phyloP scores from a whole-genome alignment of 2,888 invertebrate species.

The Lithophane semibrunnea region DNA sequence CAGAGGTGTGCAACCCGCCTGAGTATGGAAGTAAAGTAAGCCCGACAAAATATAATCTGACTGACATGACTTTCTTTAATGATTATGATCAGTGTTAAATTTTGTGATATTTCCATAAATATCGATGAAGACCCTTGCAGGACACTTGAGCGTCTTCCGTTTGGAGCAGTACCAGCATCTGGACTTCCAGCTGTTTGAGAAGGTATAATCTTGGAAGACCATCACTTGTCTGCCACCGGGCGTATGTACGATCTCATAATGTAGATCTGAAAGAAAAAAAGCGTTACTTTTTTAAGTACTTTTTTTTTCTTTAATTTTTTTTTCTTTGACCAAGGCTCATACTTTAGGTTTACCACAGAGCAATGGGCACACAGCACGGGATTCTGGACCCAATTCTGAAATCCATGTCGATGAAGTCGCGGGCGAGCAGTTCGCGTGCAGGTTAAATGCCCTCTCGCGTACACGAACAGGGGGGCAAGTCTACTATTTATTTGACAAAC shows the following conservation, averaged over 20 bases:
- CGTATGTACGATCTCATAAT: slow-evolving; percentile 53
- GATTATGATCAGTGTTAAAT: slow-evolving; percentile 69
- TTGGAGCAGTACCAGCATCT: slow-evolving; percentile 76
- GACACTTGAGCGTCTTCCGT: slow-evolving; percentile 67
- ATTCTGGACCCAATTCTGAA: too few relatives aligned
- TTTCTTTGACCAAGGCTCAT: too few relatives aligned
- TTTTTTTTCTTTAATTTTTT: too few relatives aligned
- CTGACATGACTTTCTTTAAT: slow-evolving; percentile 34
- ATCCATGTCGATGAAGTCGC: too few relatives aligned
- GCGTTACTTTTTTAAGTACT: not conserved
- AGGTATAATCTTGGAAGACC: slow-evolving; percentile 70
- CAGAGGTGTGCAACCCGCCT: too few relatives aligned
- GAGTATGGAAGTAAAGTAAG: not conserved
- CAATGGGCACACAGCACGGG: too few relatives aligned
- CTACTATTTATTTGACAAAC: too few relatives aligned
- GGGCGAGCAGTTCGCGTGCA: too few relatives aligned
- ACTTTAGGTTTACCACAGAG: not conserved
- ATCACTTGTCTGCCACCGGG: slow-evolving; percentile 58
- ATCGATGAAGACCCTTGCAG: slow-evolving; percentile 69
- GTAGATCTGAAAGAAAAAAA: slow-evolving; percentile 28
- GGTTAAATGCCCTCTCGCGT: too few relatives aligned
- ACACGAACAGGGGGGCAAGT: too few relatives aligned
- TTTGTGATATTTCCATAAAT: slow-evolving; percentile 64
- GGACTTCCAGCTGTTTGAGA: slow-evolving; percentile 72
- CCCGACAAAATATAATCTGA: not conserved